These are phyloP conservation scores for Bettongia penicillata DNA, from an alignment of 2,113 vertebrate genomes.

Conservation along the genomic window DNA sequence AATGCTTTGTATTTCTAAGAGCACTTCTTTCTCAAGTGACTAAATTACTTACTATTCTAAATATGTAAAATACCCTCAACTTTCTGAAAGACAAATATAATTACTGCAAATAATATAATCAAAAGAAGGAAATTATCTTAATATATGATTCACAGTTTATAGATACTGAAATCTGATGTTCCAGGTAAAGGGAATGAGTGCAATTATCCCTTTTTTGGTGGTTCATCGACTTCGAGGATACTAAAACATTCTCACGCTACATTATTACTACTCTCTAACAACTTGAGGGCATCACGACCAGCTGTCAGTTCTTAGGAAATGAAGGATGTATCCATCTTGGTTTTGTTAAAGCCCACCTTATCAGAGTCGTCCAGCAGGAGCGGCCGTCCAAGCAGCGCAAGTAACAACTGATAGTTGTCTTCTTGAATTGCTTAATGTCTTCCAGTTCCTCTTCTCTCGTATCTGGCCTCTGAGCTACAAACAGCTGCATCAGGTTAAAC, in stretches of 20 bases:
- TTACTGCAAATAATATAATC: neutral
- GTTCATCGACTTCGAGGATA: slow-evolving; percentile 30
- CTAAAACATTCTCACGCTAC: slow-evolving; percentile 11
- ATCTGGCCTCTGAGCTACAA: slow-evolving; percentile 96
- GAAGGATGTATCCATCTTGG: neutral
- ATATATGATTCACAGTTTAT: neutral
- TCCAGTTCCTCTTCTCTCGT: slow-evolving; percentile 98
- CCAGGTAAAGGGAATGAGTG: neutral
- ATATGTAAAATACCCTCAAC: neutral
- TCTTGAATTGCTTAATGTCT: slow-evolving; percentile 99
- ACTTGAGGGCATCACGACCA: neutral
- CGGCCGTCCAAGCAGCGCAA: slow-evolving; percentile 98
- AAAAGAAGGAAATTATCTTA: neutral
- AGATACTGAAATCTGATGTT: neutral
- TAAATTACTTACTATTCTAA: neutral
- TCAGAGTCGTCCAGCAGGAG: slow-evolving; percentile 99
- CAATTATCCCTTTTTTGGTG: neutral
- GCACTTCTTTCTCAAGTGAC: neutral
- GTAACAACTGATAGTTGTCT: slow-evolving; percentile 99
- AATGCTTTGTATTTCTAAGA: neutral
- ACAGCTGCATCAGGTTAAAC: slow-evolving; percentile 99
- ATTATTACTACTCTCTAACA: slow-evolving; percentile 10
- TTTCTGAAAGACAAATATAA: neutral
- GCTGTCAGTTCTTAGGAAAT: slow-evolving; percentile 22
- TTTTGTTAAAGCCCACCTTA: slow-evolving; percentile 87